These are phyloP conservation scores for Nyctibius bracteatus DNA, from an alignment of 2,113 vertebrate genomes.

Conservation along the genomic window DNA sequence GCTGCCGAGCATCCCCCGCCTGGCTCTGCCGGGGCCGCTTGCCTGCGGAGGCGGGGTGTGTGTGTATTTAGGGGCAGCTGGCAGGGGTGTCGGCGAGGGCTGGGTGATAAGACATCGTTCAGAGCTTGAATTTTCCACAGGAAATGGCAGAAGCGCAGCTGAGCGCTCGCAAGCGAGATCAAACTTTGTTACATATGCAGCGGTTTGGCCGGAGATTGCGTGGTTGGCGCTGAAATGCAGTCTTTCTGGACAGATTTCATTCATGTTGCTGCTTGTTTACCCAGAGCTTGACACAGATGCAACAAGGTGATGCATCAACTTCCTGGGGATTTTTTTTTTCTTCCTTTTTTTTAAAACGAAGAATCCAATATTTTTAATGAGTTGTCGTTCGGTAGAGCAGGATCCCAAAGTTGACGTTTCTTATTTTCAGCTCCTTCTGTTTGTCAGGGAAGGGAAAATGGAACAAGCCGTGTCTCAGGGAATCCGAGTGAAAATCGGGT, in stretches of 20 bases:
- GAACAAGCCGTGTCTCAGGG: not conserved
- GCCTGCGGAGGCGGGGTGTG: not conserved
- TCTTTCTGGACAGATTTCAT: constrained; percentile 73
- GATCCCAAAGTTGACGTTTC: not conserved
- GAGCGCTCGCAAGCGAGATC: constrained; percentile 65
- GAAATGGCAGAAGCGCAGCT: constrained; percentile 72
- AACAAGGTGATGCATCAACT: constrained; percentile 20
- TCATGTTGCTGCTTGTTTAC: constrained; percentile 73
- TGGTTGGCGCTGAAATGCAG: constrained; percentile 68
- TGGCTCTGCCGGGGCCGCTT: not conserved
- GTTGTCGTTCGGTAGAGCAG: not conserved
- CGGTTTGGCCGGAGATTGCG: constrained; percentile 68
- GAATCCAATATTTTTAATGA: not conserved
- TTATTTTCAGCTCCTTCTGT: not conserved
- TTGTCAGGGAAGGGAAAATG: not conserved
- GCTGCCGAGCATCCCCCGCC: not conserved
- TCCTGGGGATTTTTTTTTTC: not conserved
- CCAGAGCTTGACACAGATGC: constrained; percentile 40
- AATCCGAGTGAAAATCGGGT: not conserved
- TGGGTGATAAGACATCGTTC: not conserved
- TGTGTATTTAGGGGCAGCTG: not conserved
- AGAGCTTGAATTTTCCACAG: constrained; percentile 66
- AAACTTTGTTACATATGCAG: constrained; percentile 75
- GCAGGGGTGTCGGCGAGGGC: not conserved
- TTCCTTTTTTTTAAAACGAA: not conserved